Conservation (phyloP, 2,797 vertebrate genomes). For the Clamator glandarius region DNA sequence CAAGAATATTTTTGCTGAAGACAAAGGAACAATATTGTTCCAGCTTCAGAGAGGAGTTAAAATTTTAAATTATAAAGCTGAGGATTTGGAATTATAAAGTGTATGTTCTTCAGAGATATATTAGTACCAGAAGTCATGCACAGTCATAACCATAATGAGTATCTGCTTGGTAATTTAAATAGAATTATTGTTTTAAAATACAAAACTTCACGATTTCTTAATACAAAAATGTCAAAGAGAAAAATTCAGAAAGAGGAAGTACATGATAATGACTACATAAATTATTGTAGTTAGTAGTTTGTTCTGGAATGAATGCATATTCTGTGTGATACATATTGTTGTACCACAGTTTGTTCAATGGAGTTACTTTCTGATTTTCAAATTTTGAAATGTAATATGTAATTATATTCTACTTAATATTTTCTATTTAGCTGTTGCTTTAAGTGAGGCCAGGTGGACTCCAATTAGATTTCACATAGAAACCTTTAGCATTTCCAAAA, state of each 20-base stretch:
- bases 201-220: slow-evolving; percentile 13
- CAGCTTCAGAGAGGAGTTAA: not conserved
- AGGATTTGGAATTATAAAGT: slow-evolving; percentile 17
- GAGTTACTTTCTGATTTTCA: slow-evolving; percentile 28
- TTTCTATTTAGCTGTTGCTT: not conserved
- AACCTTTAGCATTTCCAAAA: not conserved
- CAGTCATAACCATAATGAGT: slow-evolving; percentile 7
- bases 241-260: not conserved
- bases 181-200: slow-evolving; percentile 14
- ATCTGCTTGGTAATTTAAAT: not conserved
- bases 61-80: not conserved
- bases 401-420: slow-evolving; percentile 35
- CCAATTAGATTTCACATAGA: slow-evolving; percentile 11
- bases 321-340: not conserved
- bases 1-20: not conserved
- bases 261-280: slow-evolving; percentile 7
- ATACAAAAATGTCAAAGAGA: slow-evolving; percentile 14
- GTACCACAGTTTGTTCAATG: not conserved
- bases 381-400: not conserved
- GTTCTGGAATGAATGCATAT: slow-evolving; percentile 4
- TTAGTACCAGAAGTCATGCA: not conserved
- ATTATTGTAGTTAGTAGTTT: slow-evolving; percentile 27
- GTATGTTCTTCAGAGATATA: not conserved
- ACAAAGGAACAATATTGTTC: not conserved
- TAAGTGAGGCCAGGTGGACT: slow-evolving; percentile 26